Percentiles rank a stretch among this genome's conserved stretches.
phyloP scores from a whole-genome alignment of 2,888 invertebrate species.

The Drosophila rellima region DNA sequence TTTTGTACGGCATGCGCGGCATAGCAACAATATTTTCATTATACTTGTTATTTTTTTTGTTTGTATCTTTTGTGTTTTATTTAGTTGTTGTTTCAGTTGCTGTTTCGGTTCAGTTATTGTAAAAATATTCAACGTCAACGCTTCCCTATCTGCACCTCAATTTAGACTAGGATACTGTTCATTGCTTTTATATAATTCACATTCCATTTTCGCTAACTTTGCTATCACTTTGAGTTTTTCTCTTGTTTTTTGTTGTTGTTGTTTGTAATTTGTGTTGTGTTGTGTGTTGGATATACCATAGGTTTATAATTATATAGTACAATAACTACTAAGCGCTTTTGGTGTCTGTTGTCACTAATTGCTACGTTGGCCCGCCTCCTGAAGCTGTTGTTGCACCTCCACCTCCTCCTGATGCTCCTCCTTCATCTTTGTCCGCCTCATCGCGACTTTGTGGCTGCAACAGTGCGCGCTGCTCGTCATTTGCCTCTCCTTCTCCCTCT shows the following conservation, averaged over 20 bases:
- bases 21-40: conserved; percentile 40
- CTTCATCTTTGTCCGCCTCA: conserved; percentile 24
- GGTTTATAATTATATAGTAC: conserved; percentile 42
- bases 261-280: conserved; percentile 43
- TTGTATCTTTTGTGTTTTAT: conserved; percentile 21
- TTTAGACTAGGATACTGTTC: conserved; percentile 84
- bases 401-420: conserved; percentile 28
- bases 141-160: conserved; percentile 47
- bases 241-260: conserved; percentile 39
- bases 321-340: conserved; percentile 69
- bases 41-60: conserved; percentile 21
- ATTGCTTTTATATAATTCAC: conserved; percentile 85
- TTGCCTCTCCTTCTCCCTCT: conserved; percentile 78
- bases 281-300: conserved; percentile 38
- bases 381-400: conserved; percentile 46
- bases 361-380: conserved; percentile 83
- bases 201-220: conserved; percentile 81
- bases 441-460: conserved; percentile 66
- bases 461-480: conserved; percentile 85
- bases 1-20: conserved; percentile 70
- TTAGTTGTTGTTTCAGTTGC: conserved; percentile 46
- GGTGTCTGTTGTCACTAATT: conserved; percentile 72
- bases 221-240: conserved; percentile 78
- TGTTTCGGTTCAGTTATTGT: conserved; percentile 49
- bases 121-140: conserved; percentile 75